Conservation (phyloP, 2,888 invertebrate species). For the Candidula unifasciata region DNA sequence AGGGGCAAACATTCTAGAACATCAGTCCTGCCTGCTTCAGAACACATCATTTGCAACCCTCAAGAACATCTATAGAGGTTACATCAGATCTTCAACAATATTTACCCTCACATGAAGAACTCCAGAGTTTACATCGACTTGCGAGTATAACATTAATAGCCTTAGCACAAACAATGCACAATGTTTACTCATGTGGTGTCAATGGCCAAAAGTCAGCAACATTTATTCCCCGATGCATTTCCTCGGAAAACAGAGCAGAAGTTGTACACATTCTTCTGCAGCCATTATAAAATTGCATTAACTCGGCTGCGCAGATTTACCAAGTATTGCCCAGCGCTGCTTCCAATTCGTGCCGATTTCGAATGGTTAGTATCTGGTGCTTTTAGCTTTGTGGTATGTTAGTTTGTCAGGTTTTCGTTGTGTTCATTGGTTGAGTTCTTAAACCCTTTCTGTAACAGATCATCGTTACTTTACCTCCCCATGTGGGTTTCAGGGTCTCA, state of each 20-base stretch:
- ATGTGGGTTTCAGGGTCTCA: too few species aligned
- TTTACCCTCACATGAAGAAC: background rate
- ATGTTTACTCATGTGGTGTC: slow-evolving; percentile 15
- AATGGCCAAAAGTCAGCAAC: slow-evolving; percentile 17
- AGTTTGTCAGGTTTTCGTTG: background rate
- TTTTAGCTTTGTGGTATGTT: background rate
- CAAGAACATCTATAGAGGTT: background rate
- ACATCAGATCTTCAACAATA: background rate
- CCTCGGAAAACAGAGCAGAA: background rate
- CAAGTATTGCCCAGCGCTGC: background rate
- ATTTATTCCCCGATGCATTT: slow-evolving; percentile 16
- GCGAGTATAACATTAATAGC: background rate
- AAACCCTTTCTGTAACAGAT: too few species aligned
- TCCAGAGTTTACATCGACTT: background rate
- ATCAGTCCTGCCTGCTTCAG: too few species aligned
- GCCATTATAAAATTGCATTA: background rate
- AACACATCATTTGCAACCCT: too few species aligned
- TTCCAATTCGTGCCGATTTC: background rate
- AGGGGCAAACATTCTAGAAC: too few species aligned
- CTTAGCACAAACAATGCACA: background rate
- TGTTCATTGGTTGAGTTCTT: slow-evolving; percentile 7
- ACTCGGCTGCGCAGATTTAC: background rate
- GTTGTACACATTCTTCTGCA: slow-evolving; percentile 17
- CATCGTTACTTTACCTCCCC: too few species aligned
- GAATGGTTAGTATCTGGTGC: slow-evolving; percentile 5